Conservation (phyloP, 2,113 vertebrate genomes). For the Phylloscopus trochilus region DNA sequence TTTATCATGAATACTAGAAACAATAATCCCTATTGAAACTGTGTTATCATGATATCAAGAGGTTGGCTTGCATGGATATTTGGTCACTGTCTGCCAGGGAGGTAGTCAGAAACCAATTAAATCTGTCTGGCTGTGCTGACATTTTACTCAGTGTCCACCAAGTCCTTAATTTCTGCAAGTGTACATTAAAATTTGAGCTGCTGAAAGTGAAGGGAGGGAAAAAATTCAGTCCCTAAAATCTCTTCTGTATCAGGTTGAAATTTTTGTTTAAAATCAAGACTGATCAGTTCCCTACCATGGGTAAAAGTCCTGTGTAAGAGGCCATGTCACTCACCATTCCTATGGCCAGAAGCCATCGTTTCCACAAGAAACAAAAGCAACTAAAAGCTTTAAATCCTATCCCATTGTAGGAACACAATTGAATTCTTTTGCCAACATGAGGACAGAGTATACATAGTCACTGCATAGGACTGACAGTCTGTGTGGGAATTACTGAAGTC, state of each 20-base stretch:
- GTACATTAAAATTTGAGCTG: background rate
- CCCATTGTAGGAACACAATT: conserved; percentile 50
- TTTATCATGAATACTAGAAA: background rate
- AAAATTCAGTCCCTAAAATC: background rate
- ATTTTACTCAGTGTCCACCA: background rate
- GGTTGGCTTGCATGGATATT: background rate
- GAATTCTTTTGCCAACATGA: conserved; percentile 38
- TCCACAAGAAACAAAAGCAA: conserved; percentile 56
- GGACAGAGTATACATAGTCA: conserved; percentile 53
- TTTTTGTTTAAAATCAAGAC: conserved; percentile 2
- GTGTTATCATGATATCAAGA: background rate
- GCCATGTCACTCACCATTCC: conserved; percentile 2
- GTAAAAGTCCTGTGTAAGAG: conserved; percentile 17
- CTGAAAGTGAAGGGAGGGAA: background rate
- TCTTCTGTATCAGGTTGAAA: background rate
- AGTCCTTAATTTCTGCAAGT: background rate
- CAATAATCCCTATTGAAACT: background rate
- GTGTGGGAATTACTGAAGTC: conserved; percentile 68
- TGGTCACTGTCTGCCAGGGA: conserved; percentile 3
- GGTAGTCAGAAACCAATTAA: background rate
- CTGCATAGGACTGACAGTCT: conserved; percentile 53
- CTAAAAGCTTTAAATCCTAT: conserved; percentile 67
- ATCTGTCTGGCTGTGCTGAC: background rate
- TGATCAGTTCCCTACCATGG: background rate
- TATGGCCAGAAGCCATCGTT: conserved; percentile 59